A percentile compares a stretch with the other conserved stretches of the same genome.
phyloP scores from a whole-genome alignment of 2,888 invertebrate species.

The Pandemis cinnamomeana region DNA sequence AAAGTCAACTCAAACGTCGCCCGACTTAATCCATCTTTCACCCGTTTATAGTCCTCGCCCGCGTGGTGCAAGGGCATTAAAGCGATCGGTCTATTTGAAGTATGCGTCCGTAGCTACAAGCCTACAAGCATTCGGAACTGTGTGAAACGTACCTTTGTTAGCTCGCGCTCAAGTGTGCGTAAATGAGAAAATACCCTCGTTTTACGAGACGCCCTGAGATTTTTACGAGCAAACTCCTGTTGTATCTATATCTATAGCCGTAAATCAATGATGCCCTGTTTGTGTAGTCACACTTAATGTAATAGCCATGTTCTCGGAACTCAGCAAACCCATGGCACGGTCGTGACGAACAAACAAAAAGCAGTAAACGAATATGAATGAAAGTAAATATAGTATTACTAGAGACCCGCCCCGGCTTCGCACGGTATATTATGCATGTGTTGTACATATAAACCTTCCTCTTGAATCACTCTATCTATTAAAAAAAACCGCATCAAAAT shows the following conservation, averaged over 20 bases:
- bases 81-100: no score
- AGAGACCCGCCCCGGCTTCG: no score
- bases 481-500: no score
- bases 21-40: no score
- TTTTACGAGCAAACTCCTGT: conserved; percentile 55
- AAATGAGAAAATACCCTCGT: conserved; percentile 62
- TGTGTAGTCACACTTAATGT: background rate
- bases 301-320: background rate
- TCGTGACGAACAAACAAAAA: background rate
- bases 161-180: conserved; percentile 57
- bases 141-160: conserved; percentile 53
- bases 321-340: background rate
- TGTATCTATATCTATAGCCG: conserved; percentile 25
- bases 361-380: background rate
- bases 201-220: conserved; percentile 60
- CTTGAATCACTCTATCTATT: no score
- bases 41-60: no score
- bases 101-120: background rate
- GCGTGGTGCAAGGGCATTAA: no score
- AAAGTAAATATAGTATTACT: no score
- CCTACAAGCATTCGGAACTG: conserved; percentile 40
- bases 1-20: no score
- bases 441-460: no score
- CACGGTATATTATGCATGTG: no score
- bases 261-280: conserved; percentile 23